Base-by-base conservation (phyloP, 2,113 vertebrate species). In the Ptychochromis oligacanthus region DNA sequence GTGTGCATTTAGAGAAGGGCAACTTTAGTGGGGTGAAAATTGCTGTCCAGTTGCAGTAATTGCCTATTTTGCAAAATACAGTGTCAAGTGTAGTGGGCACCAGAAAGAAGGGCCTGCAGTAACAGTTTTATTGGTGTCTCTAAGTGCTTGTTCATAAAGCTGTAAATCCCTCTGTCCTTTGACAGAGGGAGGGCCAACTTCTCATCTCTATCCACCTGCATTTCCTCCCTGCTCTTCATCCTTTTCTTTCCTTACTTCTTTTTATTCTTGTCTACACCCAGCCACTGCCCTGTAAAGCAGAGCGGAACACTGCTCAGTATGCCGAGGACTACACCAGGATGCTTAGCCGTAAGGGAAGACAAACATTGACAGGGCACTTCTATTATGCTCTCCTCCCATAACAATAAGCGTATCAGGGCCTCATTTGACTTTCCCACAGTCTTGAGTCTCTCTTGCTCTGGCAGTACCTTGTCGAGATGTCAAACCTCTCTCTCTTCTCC, bases 361-460 rank as follows among this genome's bases (percentile, higher is more conserved):
- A 94, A 94, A 95, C 93, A 94, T 87, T 93, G 91, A 93, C 92
- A 87, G 77, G 89, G 87, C 89, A 89, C 79, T 90, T 93, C 90
- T 78, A 92, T 95, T 95, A 91, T 93, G 83, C 61, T 75, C 77
- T 46, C 65, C 79, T 59, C 81, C 55, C 64, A 82, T 79, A 88
- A 92, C 87, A 91, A 91, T 93, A 85, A 89, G 72, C 28, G 36
- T 76, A 82, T 91, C 81, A 67, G 88, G 81, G 92, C 82, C 89
- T 93, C 87, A 93, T 94, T 95, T 94, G 92, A 94, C 91, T 94
- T 94, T 94, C 93, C 94, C 94, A 94, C 94, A 94, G 91, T 92
- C 90, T n/a, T 87, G 89, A 88, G 79, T 81, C 65, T 88, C 84
- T 79, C 70, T 72, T 72, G 36, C 86, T 82, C 74, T 49, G 60